phyloP scores from a whole-genome alignment of 1,140 invertebrate species.

The Euschistus heros region DNA sequence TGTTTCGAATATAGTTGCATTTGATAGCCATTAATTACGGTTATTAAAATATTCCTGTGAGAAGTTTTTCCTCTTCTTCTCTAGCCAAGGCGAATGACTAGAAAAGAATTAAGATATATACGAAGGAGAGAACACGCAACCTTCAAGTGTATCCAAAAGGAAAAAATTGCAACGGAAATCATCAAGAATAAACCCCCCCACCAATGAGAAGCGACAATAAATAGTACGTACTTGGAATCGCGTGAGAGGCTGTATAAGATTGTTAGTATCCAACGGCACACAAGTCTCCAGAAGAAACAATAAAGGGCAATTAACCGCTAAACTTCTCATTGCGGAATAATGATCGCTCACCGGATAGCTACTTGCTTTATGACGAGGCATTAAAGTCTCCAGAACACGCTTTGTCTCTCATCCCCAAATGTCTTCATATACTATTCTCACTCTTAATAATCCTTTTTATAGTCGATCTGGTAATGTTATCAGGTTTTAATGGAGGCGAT shows the following conservation, averaged over 20 bases:
- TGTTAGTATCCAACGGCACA: neutral
- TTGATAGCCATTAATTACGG: no score
- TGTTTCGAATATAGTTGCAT: no score
- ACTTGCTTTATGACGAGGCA: neutral
- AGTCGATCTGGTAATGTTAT: neutral
- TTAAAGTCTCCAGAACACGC: neutral
- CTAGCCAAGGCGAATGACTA: no score
- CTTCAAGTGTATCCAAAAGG: no score
- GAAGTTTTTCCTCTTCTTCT: no score
- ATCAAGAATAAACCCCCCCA: no score
- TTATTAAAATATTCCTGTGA: no score
- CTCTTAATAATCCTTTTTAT: conserved; percentile 7
- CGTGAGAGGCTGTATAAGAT: neutral
- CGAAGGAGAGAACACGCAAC: no score
- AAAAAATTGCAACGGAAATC: no score
- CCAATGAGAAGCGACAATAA: no score
- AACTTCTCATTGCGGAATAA: neutral
- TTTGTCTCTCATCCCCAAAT: neutral
- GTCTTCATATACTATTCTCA: neutral
- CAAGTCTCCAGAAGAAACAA: neutral
- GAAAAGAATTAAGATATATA: no score
- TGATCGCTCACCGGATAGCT: neutral
- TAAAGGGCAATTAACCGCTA: neutral
- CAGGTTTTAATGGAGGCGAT: neutral
- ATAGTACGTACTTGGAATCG: no score